phyloP scores from a whole-genome alignment of 2,113 vertebrate genomes.

The Nipponia nippon region DNA sequence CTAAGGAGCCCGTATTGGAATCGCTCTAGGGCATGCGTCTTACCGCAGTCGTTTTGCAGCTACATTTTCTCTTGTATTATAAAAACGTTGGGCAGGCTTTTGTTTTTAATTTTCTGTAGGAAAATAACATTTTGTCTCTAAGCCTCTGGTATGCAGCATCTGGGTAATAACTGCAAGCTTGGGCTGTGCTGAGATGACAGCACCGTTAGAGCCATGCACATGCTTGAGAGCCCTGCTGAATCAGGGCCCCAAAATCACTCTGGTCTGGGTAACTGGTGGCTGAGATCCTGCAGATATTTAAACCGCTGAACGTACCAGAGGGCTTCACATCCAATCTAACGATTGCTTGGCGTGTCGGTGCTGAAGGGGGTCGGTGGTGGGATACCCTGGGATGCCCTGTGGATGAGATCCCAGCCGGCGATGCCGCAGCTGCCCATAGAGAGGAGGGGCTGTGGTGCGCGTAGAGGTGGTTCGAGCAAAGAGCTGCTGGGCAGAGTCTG shows the following conservation, averaged over 20 bases:
- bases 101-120: slow-evolving; percentile 21
- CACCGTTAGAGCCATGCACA: background rate
- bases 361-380: background rate
- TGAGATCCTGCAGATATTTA: background rate
- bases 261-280: background rate
- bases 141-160: background rate
- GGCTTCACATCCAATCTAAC: background rate
- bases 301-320: background rate
- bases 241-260: background rate
- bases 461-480: background rate
- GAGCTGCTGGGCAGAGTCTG: background rate
- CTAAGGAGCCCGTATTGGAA: background rate
- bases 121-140: slow-evolving; percentile 12
- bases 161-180: background rate
- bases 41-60: background rate
- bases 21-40: background rate
- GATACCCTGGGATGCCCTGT: background rate
- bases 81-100: background rate
- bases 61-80: background rate
- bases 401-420: background rate
- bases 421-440: background rate
- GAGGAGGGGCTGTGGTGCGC: background rate
- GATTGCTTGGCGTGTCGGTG: background rate
- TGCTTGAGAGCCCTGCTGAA: background rate
- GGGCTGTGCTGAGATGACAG: background rate